Evolutionary conservation across 2,113 vertebrate genomes (phyloP), one percentile per base, ranked within the genome.

Genomic region (Nothoprocta perdicaria): DNA sequence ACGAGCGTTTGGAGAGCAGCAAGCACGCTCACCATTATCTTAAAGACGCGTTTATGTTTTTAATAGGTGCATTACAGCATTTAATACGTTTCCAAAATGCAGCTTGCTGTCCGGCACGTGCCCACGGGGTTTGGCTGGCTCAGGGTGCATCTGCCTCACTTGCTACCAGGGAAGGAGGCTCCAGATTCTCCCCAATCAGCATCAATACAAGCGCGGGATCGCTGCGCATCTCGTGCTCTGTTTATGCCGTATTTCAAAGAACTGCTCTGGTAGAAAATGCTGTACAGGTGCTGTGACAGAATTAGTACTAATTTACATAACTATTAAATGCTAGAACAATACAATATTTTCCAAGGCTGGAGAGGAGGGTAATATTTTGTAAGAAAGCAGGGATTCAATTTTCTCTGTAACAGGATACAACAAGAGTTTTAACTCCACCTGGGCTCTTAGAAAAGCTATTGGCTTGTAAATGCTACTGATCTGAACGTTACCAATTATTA

Each of bases 241-340:
- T 92, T 94, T 86, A 84, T 76, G 66, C 40, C 65, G 8, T 45
- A 85, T 89, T 94, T 92, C 91, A 86, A 92, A 92, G 61, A 91
- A 86, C 45, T 76, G 35, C 75, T 92, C 22, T 21, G 65, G 61
- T 31, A 88, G 84, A 91, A 95, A 87, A 91, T 89, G 75, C 79
- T 10, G 17, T 88, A 91, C 91, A 93, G 94, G 95, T 92, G 80
- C 53, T 92, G 77, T 88, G 80, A 93, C 61, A 93, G 89, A 93
- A 94, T 91, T 66, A 94, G 53, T 80, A 21, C 76, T 90, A 77
- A 92, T 93, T 92, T 94, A 92, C 87, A 91, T 95, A 95, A 88
- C 77, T 81, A 86, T 90, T 87, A 93, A 91, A 89, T 65, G 41
- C 84, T 83, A 87, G 84, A 95, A 94, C 92, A 95, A 95, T 82